These are phyloP conservation scores for Bombyx huttoni DNA, from an alignment of 2,888 invertebrate genomes.

Conservation along the genomic window DNA sequence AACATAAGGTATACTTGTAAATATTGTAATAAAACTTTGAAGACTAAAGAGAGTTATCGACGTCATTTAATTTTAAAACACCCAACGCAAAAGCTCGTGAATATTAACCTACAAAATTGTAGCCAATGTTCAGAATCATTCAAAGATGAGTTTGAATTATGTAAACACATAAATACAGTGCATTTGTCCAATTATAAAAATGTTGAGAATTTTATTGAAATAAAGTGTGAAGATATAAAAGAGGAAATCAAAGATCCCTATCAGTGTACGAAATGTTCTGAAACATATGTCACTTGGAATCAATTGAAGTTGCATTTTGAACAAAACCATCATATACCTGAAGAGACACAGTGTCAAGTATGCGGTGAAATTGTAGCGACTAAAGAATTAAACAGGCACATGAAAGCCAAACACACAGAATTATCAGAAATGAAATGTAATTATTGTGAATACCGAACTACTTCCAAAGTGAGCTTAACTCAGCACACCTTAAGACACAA, in stretches of 20 bases:
- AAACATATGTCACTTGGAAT: constrained; percentile 37
- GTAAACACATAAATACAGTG: constrained; percentile 38
- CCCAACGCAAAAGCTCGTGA: constrained; percentile 9
- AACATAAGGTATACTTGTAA: constrained; percentile 51
- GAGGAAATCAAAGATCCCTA: constrained; percentile 37
- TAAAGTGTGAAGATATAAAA: constrained; percentile 21
- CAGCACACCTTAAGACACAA: constrained; percentile 55
- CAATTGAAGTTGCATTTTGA: constrained; percentile 42
- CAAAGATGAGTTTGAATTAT: constrained; percentile 48
- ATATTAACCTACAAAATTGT: constrained; percentile 28
- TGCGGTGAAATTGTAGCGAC: constrained; percentile 44
- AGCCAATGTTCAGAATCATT: constrained; percentile 45
- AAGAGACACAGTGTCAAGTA: constrained; percentile 49
- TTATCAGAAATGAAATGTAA: constrained; percentile 32
- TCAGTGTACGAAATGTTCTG: constrained; percentile 51
- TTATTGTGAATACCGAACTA: constrained; percentile 50
- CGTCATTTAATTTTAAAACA: constrained; percentile 52
- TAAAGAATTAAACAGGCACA: constrained; percentile 43
- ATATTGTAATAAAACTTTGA: constrained; percentile 46
- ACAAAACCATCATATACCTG: constrained; percentile 32
- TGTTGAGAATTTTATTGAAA: constrained; percentile 10
- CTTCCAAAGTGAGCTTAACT: constrained; percentile 41
- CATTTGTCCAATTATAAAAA: constrained; percentile 19
- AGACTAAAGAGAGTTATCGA: constrained; percentile 52
- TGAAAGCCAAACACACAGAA: constrained; percentile 32